Conservation (phyloP, 1,140 invertebrate species). For the Xylocopa sonorina region DNA sequence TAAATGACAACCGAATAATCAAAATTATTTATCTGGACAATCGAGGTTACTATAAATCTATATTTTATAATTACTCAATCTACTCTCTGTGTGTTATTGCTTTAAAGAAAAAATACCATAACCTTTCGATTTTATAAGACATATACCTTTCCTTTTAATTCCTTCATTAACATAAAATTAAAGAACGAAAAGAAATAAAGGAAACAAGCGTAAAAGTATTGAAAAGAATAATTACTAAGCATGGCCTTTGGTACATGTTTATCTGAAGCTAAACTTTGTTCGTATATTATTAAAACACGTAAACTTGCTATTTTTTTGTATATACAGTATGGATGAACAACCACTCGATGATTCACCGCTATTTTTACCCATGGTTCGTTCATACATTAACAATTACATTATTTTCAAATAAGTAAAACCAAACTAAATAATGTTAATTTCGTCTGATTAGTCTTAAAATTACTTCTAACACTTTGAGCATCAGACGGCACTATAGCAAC, state of each 20-base stretch:
- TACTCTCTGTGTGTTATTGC: not conserved
- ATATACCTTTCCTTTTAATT: conserved; percentile 19
- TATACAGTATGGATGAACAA: not conserved
- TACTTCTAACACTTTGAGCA: too few species aligned
- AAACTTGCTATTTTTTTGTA: not conserved
- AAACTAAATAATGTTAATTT: conserved; percentile 35
- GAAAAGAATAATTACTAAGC: conserved; percentile 79
- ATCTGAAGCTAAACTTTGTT: conserved; percentile 76
- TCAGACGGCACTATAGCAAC: too few species aligned
- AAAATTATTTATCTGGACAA: too few species aligned
- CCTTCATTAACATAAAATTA: conserved; percentile 34
- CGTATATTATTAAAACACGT: conserved; percentile 54
- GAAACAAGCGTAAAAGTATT: conserved; percentile 50
- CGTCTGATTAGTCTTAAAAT: conserved; percentile 18
- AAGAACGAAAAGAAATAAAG: conserved; percentile 47
- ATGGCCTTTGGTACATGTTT: conserved; percentile 73
- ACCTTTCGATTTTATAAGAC: not conserved
- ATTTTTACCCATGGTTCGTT: not conserved
- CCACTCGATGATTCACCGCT: not conserved
- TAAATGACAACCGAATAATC: conserved; percentile 24
- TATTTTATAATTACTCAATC: not conserved
- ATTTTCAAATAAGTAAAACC: conserved; percentile 2
- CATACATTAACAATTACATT: not conserved
- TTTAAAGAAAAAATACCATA: conserved; percentile 1
- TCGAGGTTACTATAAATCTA: too few species aligned